Evolutionary conservation across 2,797 vertebrate species (phyloP).

Genomic region (Hipposideros larvatus): DNA sequence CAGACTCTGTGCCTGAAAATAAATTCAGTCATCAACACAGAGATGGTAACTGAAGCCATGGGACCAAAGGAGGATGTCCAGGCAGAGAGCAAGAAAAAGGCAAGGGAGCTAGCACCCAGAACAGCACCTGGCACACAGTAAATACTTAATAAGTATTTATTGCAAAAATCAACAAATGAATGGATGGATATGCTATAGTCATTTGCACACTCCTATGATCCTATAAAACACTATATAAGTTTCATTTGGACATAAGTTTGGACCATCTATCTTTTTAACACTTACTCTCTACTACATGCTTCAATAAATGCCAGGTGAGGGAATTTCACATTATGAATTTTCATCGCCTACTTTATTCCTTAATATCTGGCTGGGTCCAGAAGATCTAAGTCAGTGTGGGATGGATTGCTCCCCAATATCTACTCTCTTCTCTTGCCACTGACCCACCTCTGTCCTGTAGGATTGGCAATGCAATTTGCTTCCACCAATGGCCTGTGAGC

Average conservation of each 20-base stretch:
- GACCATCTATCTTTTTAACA: slow-evolving; percentile 54
- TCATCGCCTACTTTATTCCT: slow-evolving; percentile 37
- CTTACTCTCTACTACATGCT: background rate
- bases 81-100: background rate
- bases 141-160: background rate
- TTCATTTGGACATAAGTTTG: slow-evolving; percentile 46
- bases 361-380: background rate
- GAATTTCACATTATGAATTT: background rate
- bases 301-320: background rate
- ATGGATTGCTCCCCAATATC: background rate
- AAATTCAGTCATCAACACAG: background rate
- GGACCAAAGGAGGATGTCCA: background rate
- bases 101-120: background rate
- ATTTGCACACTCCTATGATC: slow-evolving; percentile 25
- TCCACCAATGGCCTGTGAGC: background rate
- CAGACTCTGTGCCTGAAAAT: background rate
- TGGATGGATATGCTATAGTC: background rate
- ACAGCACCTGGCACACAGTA: background rate
- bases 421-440: background rate
- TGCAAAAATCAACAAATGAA: slow-evolving; percentile 19
- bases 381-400: background rate
- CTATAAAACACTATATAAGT: background rate
- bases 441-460: too few relatives aligned
- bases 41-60: background rate
- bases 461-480: background rate